Conservation (phyloP, 2,888 invertebrate genomes). For the Andrena marginata region DNA sequence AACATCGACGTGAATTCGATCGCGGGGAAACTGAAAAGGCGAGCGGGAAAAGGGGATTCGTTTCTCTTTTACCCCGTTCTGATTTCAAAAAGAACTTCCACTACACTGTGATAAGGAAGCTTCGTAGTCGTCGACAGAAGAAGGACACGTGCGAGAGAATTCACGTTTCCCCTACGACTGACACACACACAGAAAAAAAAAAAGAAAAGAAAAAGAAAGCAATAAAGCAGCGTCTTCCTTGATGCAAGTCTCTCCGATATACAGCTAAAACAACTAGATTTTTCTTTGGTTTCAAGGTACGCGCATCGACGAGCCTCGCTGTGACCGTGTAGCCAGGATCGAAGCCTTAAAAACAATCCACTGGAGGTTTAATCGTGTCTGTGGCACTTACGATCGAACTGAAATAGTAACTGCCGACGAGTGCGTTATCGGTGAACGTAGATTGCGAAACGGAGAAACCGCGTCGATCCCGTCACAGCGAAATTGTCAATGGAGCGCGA, state of each 20-base stretch:
- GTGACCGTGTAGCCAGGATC: not conserved
- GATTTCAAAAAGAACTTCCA: not conserved
- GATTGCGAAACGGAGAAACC: not conserved
- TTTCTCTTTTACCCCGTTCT: not conserved
- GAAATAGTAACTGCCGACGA: too few species aligned
- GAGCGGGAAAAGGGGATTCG: slow-evolving; percentile 5
- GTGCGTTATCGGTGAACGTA: too few species aligned
- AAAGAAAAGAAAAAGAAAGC: not conserved
- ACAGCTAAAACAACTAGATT: slow-evolving; percentile 12
- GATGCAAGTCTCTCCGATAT: slow-evolving; percentile 24
- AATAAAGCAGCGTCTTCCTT: slow-evolving; percentile 14
- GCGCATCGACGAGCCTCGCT: slow-evolving; percentile 13
- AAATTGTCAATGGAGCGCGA: slow-evolving; percentile 5
- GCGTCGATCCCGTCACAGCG: slow-evolving; percentile 10
- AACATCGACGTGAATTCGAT: slow-evolving; percentile 20
- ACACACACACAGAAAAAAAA: not conserved
- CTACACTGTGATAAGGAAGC: not conserved
- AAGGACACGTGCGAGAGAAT: slow-evolving; percentile 23
- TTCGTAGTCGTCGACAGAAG: not conserved
- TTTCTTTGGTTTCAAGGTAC: slow-evolving; percentile 38
- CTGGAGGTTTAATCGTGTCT: too few species aligned
- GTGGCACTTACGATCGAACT: too few species aligned
- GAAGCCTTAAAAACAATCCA: too few species aligned
- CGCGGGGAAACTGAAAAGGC: slow-evolving; percentile 28
- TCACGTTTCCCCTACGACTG: slow-evolving; percentile 8